Evolutionary conservation across 2,888 invertebrate species (phyloP).

Genomic region (Athalia circularis): DNA sequence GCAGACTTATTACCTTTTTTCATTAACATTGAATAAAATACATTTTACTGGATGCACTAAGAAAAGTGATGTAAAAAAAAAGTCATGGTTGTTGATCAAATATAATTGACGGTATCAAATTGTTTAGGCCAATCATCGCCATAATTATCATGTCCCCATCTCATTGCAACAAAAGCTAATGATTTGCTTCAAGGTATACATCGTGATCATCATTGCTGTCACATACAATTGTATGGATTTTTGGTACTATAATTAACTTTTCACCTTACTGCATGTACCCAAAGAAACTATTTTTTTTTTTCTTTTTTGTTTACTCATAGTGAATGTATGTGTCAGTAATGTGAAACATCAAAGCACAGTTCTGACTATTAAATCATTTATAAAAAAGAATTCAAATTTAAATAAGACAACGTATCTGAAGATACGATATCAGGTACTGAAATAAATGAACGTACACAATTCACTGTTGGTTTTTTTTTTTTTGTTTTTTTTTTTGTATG

Average conservation of each 20-base stretch:
- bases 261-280: background rate
- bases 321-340: background rate
- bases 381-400: background rate
- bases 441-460: constrained; percentile 58
- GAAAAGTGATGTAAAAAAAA: constrained; percentile 5
- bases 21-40: background rate
- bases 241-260: background rate
- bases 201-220: constrained; percentile 1
- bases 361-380: constrained; percentile 15
- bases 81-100: constrained; percentile 35
- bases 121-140: constrained; percentile 20
- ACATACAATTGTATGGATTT: background rate
- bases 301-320: background rate
- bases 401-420: constrained; percentile 41
- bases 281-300: constrained; percentile 1
- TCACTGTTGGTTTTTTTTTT: constrained; percentile 47
- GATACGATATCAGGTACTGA: constrained; percentile 67
- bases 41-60: background rate
- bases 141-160: constrained; percentile 40
- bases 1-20: background rate
- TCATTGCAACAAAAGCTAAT: constrained; percentile 44
- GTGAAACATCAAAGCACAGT: constrained; percentile 4
- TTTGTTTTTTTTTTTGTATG: constrained; percentile 12
- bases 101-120: background rate
- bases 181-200: constrained; percentile 37